Base-by-base conservation (phyloP, 2,888 invertebrate species). In the Drosophila anomalata region DNA sequence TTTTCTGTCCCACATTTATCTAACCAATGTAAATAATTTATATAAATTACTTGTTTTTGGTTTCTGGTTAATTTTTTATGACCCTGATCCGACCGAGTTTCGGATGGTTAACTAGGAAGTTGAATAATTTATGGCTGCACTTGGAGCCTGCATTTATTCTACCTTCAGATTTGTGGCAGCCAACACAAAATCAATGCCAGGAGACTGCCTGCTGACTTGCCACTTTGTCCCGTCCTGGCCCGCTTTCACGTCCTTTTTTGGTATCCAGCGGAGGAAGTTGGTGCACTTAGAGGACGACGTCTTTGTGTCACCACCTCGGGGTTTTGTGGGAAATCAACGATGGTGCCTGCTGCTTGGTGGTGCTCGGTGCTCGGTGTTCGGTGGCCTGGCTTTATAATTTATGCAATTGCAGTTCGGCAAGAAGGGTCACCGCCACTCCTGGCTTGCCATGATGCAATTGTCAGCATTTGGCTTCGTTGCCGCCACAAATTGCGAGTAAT, bases 401-500 rank as follows among this genome's bases (percentile, higher is more conserved):
- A 72, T 71, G 74, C 71, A 71, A 68, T 67, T 76, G 79, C 79
- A 69, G 60, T 66, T 61, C 8, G 14, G 67, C 48, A 36, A 50
- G 59, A 33, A 59, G 53, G 52, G 47, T 26, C 68, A 54, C 26
- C 67, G 60, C 26, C 17, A 20, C 51, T 36, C 55, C 31, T 24
- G 36, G 36, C 36, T n/a, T 5, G 50, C 41, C 61, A 48, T 61
- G 54, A 55, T 70, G 72, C 66, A 73, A 66, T 66, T 72, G 76
- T 70, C 71, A 68, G 57, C 61, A 61, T 48, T 60, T 63, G 59
- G 71, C 61, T 71, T 33, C 73, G 59, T 59, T 73, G 53, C 36
- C 61, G 59, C 70, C 76, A 58, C 76, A 81, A 66, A 76, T 68
- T 65, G 68, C 50, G 46, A 61, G 69, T 70, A 79, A 81, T 74